Evolutionary conservation across 2,888 invertebrate genomes (phyloP), one percentile per base, ranked within the genome.

Genomic region (Lycocerus yunnanus): DNA sequence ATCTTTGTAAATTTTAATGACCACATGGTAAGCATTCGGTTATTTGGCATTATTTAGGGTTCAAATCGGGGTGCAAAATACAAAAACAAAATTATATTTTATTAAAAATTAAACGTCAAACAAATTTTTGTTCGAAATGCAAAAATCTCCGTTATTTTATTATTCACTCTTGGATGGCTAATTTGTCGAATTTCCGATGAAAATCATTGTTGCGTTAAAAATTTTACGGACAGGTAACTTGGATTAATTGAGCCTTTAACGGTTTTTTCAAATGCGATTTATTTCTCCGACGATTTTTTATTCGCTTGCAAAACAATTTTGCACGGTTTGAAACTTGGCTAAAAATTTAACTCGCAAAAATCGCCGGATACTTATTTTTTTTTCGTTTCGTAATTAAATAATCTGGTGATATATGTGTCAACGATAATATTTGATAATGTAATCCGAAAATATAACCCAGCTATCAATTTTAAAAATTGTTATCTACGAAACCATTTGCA

Each of bases 1-100:
- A 71, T 68, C 67, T 68, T 73, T 73, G 59, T 18, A 66, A 21
- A 15, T 27, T 15, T 13, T 66, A 66, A 66, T 61, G 66, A 66
- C 24, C 71, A 66, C 71, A 71, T 71, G 71, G 71, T 66, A 24
- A 18, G 20, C 11, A 63, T 63, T 63, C 16, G 18, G 13, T 13
- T 18, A n/a, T 13, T 61, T 13, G 13, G 61, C 16, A 6, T 61
- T 61, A 61, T 63, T 63, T 63, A 1, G 61, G n/a, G 6, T 43
- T 20, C 4, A 63, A 16, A 63, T n/a, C 18, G n/a, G 11, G 4
- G 8, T 63, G 6, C 16, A 18, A 63, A 18, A 18, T 11, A 63
- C 61, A 11, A 63, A n/a, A 43, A n/a, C 43, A 1, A n/a, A 43
- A 43, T 43, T 43, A n/a, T 63, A n/a, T 18, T 63, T 63, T n/a